phyloP scores from a whole-genome alignment of 1,140 invertebrate genomes.

The Caenorhabditis latens region DNA sequence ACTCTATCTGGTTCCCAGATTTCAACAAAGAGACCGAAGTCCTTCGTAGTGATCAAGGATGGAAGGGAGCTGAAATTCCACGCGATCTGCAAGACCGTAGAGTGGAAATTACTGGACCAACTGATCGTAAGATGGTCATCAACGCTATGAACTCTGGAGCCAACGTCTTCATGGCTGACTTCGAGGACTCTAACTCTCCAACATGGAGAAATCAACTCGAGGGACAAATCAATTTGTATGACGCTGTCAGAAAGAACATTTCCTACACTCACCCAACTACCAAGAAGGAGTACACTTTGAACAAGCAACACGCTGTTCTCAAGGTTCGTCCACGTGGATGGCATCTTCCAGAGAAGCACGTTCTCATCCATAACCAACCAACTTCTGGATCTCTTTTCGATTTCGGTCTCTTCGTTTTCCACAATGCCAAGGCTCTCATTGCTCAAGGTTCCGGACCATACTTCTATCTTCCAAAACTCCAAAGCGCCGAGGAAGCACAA shows the following conservation, averaged over 20 bases:
- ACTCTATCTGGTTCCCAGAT: constrained; percentile 74
- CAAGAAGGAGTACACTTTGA: constrained; percentile 75
- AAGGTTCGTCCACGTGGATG: constrained; percentile 84
- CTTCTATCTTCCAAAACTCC: constrained; percentile 83
- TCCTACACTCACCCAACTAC: constrained; percentile 76
- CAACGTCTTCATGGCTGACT: constrained; percentile 79
- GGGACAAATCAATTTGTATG: constrained; percentile 82
- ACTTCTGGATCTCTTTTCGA: constrained; percentile 83
- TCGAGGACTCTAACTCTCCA: constrained; percentile 83
- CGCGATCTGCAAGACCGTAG: constrained; percentile 73
- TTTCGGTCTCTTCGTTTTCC: constrained; percentile 83
- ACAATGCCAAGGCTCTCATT: constrained; percentile 81
- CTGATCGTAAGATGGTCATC: constrained; percentile 79
- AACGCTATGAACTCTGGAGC: constrained; percentile 78
- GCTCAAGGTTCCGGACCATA: constrained; percentile 81
- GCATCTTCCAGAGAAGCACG: constrained; percentile 85
- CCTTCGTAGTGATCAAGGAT: constrained; percentile 70
- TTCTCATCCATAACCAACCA: constrained; percentile 83
- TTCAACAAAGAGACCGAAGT: constrained; percentile 73
- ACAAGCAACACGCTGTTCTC: constrained; percentile 79
- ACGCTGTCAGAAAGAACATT: constrained; percentile 80
- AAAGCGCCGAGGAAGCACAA: constrained; percentile 82
- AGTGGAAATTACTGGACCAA: constrained; percentile 79
- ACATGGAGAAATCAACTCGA: constrained; percentile 83
- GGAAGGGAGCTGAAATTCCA: constrained; percentile 73